These are phyloP conservation scores for Bactericera cockerelli DNA, from an alignment of 1,140 invertebrate genomes.

Conservation along the genomic window DNA sequence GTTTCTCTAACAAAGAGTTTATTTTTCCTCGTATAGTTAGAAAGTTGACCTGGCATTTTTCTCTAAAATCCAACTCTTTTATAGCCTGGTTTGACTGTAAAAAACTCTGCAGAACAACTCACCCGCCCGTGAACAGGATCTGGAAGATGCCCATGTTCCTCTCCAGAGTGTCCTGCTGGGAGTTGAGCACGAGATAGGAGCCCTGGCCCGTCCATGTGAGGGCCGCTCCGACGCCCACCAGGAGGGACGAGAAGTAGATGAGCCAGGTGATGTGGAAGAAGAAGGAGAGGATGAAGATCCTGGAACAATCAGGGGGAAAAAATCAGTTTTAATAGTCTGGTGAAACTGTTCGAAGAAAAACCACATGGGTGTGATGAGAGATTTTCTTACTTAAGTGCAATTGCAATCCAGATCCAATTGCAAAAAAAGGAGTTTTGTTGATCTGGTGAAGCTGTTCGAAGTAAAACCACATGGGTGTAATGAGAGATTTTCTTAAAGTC, in stretches of 20 bases:
- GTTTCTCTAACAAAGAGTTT: no score
- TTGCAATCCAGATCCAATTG: neutral
- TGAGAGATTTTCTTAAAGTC: neutral
- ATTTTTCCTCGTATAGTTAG: no score
- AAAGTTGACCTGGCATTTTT: no score
- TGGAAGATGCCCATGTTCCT: conserved; percentile 90
- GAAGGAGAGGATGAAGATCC: conserved; percentile 64
- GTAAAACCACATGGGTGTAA: neutral
- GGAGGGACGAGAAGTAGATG: conserved; percentile 63
- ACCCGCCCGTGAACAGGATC: conserved; percentile 83
- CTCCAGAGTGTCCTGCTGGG: conserved; percentile 66
- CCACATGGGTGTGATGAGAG: neutral
- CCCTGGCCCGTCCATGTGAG: conserved; percentile 84
- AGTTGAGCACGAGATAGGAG: conserved; percentile 82
- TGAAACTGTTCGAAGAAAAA: neutral
- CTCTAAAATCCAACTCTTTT: no score
- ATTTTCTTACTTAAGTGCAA: neutral
- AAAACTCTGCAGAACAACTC: no score
- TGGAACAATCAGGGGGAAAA: conserved; percentile 29
- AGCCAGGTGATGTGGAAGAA: conserved; percentile 65
- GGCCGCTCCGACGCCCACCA: conserved; percentile 82
- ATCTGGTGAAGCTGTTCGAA: neutral
- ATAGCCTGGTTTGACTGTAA: no score
- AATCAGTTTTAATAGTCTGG: neutral
- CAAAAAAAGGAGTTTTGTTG: neutral